phyloP scores from a whole-genome alignment of 1,140 invertebrate species.

The Stratiolaelaps scimitus region DNA sequence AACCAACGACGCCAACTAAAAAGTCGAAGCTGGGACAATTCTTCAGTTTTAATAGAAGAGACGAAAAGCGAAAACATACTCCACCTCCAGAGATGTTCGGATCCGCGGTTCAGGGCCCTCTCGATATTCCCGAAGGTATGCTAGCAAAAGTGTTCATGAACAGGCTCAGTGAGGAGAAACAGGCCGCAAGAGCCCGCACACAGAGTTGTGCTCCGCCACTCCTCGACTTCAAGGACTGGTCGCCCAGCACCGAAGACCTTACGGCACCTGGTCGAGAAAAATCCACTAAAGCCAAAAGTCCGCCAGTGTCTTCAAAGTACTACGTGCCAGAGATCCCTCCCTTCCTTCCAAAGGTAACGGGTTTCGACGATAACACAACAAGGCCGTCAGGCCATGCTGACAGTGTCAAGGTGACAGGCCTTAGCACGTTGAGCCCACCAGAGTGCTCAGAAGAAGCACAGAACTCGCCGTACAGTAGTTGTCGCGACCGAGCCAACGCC shows the following conservation, averaged over 20 bases:
- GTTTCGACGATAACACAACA: neutral
- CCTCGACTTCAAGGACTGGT: neutral
- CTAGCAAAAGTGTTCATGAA: constrained; percentile 23
- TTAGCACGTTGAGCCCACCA: neutral
- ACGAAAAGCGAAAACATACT: neutral
- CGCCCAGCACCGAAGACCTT: constrained; percentile 17
- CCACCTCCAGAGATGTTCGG: neutral
- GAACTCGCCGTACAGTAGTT: constrained; percentile 6
- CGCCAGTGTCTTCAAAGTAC: neutral
- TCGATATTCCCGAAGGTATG: constrained; percentile 8
- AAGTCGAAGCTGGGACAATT: constrained; percentile 12
- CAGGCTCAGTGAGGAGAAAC: neutral
- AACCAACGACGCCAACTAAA: constrained; percentile 23
- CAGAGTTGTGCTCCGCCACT: neutral
- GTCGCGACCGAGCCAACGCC: constrained; percentile 4
- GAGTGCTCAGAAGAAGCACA: neutral
- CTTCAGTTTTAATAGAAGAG: constrained; percentile 21
- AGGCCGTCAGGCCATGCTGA: neutral
- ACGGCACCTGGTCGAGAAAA: neutral
- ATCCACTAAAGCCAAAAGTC: neutral
- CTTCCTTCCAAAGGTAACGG: neutral
- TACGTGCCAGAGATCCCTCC: constrained; percentile 15
- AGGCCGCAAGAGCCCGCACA: neutral
- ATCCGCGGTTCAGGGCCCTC: neutral
- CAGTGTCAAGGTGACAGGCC: too few relatives aligned